Percentiles rank a stretch among this genome's conserved stretches.
Conservation (phyloP, 2,113 vertebrate species). For the Notarius lentiginosus region DNA sequence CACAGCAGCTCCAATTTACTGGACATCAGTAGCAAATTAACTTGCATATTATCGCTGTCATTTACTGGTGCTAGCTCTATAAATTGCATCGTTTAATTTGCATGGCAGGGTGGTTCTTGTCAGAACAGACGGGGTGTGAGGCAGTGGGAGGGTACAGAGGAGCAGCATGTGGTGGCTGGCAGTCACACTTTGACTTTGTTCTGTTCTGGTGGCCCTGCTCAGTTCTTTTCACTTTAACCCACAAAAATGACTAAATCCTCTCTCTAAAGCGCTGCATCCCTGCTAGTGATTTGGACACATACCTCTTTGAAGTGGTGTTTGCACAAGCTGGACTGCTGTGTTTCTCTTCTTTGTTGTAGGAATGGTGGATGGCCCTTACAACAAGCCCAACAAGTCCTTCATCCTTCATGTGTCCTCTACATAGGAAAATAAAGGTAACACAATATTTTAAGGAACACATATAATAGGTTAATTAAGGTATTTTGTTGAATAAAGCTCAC, state of each 20-base stretch:
- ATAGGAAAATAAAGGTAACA: background rate
- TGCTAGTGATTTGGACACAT: constrained; percentile 71
- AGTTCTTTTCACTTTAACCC: constrained; percentile 65
- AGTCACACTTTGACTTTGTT: constrained; percentile 73
- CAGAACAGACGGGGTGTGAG: constrained; percentile 31
- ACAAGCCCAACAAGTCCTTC: background rate
- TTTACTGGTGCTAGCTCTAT: constrained; percentile 66
- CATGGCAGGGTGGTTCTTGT: constrained; percentile 34
- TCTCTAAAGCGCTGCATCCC: constrained; percentile 71
- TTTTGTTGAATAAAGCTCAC: background rate
- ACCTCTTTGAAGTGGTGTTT: constrained; percentile 72
- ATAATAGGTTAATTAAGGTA: background rate
- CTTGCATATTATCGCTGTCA: constrained; percentile 64
- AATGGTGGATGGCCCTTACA: constrained; percentile 45
- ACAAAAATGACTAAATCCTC: constrained; percentile 73
- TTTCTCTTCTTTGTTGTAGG: constrained; percentile 59
- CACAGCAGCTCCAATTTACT: constrained; percentile 64
- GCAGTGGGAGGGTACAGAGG: background rate
- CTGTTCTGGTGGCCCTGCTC: constrained; percentile 70
- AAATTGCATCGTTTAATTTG: constrained; percentile 63
- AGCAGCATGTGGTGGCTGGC: constrained; percentile 56
- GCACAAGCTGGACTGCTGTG: constrained; percentile 66
- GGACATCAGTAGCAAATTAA: constrained; percentile 66
- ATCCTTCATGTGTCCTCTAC: constrained; percentile 19
- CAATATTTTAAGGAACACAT: background rate